Percentiles rank a stretch among this genome's conserved stretches.
These are phyloP conservation scores for Gobio gobio DNA, from an alignment of 2,113 vertebrate genomes.

Conservation along the genomic window DNA sequence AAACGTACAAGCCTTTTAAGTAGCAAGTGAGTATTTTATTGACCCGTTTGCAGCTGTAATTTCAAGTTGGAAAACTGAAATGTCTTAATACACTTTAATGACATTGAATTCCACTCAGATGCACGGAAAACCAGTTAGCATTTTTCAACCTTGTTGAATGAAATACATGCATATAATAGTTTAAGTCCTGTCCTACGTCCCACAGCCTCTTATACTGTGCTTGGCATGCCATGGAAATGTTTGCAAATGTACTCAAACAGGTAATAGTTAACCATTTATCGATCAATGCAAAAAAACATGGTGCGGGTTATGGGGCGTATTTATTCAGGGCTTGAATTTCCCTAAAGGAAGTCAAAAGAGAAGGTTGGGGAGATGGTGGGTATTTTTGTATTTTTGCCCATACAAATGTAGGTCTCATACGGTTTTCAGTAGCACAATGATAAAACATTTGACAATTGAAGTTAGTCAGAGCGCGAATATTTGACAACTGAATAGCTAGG, in stretches of 20 bases:
- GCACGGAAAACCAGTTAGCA: not conserved
- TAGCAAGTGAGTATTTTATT: not conserved
- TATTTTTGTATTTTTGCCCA: not conserved
- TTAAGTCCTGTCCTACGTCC: not conserved
- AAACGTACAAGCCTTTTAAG: not conserved
- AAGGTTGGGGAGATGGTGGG: not conserved
- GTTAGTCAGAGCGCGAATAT: not conserved
- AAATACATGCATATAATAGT: not conserved
- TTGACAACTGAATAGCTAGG: not conserved
- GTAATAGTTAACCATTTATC: not conserved
- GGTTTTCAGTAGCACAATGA: not conserved
- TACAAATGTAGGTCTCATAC: not conserved
- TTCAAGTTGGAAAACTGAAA: not conserved
- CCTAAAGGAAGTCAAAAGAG: not conserved
- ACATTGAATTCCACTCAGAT: not conserved
- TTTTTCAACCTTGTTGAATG: not conserved
- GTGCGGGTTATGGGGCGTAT: not conserved
- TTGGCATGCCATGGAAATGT: not conserved
- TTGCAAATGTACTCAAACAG: slow-evolving; percentile 10
- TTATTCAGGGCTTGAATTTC: not conserved
- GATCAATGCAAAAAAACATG: not conserved
- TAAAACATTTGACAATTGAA: no score
- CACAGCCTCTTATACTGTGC: not conserved
- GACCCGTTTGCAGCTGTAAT: slow-evolving; percentile 7
- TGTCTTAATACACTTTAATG: not conserved